Evolutionary conservation across 2,888 invertebrate species (phyloP).

Genomic region (Thyatira batis): DNA sequence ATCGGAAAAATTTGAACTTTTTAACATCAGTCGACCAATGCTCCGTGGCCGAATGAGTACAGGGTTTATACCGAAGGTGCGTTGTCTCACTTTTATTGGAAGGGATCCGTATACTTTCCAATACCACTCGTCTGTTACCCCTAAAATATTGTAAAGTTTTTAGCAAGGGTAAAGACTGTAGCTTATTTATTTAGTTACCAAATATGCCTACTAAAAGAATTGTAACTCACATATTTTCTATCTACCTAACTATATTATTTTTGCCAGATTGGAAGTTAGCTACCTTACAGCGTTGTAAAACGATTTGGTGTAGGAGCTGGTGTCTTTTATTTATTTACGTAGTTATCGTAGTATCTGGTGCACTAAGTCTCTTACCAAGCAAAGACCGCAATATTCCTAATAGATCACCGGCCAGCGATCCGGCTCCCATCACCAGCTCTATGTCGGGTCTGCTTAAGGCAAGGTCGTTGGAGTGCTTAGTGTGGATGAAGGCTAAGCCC

Average conservation of each 20-base stretch:
- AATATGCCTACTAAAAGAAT: too few relatives aligned
- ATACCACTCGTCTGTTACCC: slow-evolving; percentile 83
- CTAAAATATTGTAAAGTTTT: slow-evolving; percentile 41
- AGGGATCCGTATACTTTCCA: slow-evolving; percentile 79
- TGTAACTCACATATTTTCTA: too few relatives aligned
- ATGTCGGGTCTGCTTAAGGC: slow-evolving; percentile 90
- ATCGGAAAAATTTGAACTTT: slow-evolving; percentile 87
- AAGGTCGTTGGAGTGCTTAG: slow-evolving; percentile 81
- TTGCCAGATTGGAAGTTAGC: too few relatives aligned
- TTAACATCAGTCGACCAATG: slow-evolving; percentile 86
- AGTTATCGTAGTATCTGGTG: too few relatives aligned
- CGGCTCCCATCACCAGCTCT: slow-evolving; percentile 90
- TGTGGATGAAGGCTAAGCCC: slow-evolving; percentile 88
- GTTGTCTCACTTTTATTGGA: slow-evolving; percentile 55
- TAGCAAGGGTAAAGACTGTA: not conserved
- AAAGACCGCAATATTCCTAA: slow-evolving; percentile 85
- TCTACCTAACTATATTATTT: too few relatives aligned
- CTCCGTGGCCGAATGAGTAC: slow-evolving; percentile 89
- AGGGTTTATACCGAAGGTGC: slow-evolving; percentile 87
- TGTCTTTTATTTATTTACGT: too few relatives aligned
- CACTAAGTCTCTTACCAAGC: slow-evolving; percentile 66
- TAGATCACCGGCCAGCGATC: slow-evolving; percentile 88
- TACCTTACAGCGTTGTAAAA: not conserved
- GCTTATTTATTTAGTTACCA: not conserved
- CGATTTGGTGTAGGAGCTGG: not conserved